Conservation (phyloP, 2,113 vertebrate genomes). For the Neogale vison region DNA sequence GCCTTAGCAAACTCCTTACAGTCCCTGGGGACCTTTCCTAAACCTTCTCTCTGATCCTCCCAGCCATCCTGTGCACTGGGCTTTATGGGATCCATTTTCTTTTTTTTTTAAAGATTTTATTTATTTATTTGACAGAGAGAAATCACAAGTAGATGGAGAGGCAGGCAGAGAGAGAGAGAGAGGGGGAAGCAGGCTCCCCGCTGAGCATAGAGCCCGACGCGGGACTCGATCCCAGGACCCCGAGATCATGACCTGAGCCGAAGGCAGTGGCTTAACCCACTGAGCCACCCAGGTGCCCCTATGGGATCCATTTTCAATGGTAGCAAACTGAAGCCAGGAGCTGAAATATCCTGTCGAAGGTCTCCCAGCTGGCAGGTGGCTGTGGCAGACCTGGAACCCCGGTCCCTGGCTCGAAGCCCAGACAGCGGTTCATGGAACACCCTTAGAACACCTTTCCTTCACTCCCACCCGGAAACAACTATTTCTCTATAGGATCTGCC, state of each 20-base stretch:
- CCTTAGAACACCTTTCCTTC: not conserved
- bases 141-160: no score
- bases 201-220: no score
- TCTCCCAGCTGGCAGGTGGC: rapidly evolving
- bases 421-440: not conserved
- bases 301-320: not conserved
- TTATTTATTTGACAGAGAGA: no score
- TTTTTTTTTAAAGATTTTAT: no score
- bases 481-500: not conserved
- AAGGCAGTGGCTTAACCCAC: no score
- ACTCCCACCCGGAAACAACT: not conserved
- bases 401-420: not conserved
- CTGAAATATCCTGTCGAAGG: not conserved
- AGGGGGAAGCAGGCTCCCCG: no score
- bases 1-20: not conserved
- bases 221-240: no score
- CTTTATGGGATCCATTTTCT: not conserved
- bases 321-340: not conserved
- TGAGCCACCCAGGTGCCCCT: no score
- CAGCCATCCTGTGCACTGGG: not conserved
- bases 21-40: not conserved
- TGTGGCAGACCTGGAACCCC: no score
- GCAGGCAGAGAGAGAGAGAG: no score
- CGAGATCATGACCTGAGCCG: no score
- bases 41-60: not conserved